phyloP scores from a whole-genome alignment of 2,797 vertebrate genomes.

The Acanthurus leucopareius region DNA sequence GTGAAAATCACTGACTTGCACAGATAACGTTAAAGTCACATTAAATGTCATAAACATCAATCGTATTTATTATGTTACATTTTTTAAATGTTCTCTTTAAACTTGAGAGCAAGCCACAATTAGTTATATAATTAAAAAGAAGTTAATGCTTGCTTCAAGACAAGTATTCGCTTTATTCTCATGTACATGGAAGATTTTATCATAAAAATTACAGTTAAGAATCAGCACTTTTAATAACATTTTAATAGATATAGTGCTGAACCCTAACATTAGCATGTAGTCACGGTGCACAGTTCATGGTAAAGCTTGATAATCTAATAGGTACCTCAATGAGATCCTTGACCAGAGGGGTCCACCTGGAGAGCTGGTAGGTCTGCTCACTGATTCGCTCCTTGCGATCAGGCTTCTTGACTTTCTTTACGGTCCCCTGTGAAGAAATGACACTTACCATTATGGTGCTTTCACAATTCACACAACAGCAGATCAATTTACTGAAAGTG shows the following conservation, averaged over 20 bases:
- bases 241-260: neutral
- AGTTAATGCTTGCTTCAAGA: neutral
- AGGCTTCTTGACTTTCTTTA: conserved; percentile 91
- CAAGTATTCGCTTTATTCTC: conserved; percentile 1
- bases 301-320: neutral
- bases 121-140: neutral
- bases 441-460: neutral
- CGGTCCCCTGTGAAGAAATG: conserved; percentile 48
- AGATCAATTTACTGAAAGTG: neutral
- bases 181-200: neutral
- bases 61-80: neutral
- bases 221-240: neutral
- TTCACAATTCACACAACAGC: neutral
- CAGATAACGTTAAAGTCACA: neutral
- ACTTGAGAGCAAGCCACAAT: neutral
- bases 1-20: too few species aligned
- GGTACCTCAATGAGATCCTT: conserved; percentile 98
- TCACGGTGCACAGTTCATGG: neutral
- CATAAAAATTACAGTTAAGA: neutral
- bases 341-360: conserved; percentile 94
- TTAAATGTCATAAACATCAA: neutral
- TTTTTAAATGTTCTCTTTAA: neutral
- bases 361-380: conserved; percentile 98
- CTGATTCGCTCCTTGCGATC: conserved; percentile 97
- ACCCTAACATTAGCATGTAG: neutral